Conservation (phyloP, 2,113 vertebrate genomes). For the Eulacestoma nigropectus region DNA sequence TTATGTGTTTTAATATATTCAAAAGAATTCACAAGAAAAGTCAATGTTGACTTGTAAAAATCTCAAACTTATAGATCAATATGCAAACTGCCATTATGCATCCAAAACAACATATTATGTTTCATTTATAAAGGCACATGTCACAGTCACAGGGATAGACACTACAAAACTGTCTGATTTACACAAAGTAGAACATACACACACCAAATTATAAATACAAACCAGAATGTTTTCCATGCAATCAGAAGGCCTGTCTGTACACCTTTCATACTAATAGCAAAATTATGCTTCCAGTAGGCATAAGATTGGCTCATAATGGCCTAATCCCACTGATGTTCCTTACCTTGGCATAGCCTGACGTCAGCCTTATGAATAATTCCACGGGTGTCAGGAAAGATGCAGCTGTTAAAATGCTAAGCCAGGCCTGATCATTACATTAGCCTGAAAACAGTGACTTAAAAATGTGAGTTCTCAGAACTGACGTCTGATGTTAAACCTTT, state of each 20-base stretch:
- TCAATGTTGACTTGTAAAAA: background rate
- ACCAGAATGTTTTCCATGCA: background rate
- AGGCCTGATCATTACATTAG: constrained; percentile 2
- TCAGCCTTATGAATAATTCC: constrained; percentile 44
- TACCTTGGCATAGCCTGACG: background rate
- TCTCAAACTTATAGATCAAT: background rate
- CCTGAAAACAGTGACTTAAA: background rate
- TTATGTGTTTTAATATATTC: background rate
- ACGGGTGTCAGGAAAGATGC: background rate
- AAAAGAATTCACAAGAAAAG: background rate
- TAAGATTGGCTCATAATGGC: constrained; percentile 18
- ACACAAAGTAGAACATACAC: background rate
- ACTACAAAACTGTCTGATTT: constrained; percentile 9
- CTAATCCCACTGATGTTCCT: background rate
- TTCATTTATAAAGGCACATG: constrained; percentile 31
- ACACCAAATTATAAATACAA: background rate
- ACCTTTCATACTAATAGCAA: background rate
- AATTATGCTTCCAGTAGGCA: constrained; percentile 7
- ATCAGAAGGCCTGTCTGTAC: background rate
- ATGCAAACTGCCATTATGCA: background rate
- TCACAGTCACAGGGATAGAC: background rate
- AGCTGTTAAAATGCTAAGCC: constrained; percentile 20
- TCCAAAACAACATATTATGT: constrained; percentile 18
- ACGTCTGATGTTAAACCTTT: background rate
- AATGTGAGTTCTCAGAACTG: background rate